Base-by-base conservation (phyloP, 2,888 invertebrate species). In the Hermaeophaga mercurialis region DNA sequence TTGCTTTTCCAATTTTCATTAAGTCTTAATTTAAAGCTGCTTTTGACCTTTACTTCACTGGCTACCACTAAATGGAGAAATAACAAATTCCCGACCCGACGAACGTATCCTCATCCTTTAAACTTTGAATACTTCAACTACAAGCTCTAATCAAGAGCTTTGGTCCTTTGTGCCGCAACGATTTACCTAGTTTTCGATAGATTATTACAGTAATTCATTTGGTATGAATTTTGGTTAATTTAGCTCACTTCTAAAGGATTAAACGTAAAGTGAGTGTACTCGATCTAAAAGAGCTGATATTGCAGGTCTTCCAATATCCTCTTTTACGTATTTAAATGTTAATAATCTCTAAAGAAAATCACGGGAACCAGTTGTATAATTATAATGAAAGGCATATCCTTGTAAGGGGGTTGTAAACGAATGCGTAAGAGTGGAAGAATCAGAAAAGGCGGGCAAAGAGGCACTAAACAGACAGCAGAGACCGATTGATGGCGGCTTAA, bases 401-500 rank as follows among this genome's bases (percentile, higher is more conserved):
- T 66, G 62, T 67, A 67, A 62, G 66, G 65, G 58, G 63, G 64
- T 63, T 63, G 62, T 47, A 49, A 56, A 54, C 49, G 58, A 62
- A 57, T 28, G 48, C 38, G 36, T 24, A 43, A 34, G 41, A 56
- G 61, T 62, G 66, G 63, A 57, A 65, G 65, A 54, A 58, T 61
- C 58, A 59, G 61, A 62, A 62, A 60, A 62, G 43, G 52, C 50
- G 41, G 31, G 41, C 41, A 34, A 52, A 24, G 34, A 43, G 41
- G 43, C 46, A 56, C 49, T 34, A 56, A 49, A 59, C 56, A 56
- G 57, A 59, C 22, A 22, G 56, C 54, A 65, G 50, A 48, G 58
- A 59, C 56, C 69, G 70, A 70, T 70, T 70, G 70, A 70, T 68
- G 67, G 63, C 58, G 62, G 59, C 63, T 69, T 62, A 66, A 65